Percentiles rank a stretch among this genome's conserved stretches.
Evolutionary conservation across 2,113 vertebrate genomes (phyloP).

Genomic region (Crypturellus undulatus): DNA sequence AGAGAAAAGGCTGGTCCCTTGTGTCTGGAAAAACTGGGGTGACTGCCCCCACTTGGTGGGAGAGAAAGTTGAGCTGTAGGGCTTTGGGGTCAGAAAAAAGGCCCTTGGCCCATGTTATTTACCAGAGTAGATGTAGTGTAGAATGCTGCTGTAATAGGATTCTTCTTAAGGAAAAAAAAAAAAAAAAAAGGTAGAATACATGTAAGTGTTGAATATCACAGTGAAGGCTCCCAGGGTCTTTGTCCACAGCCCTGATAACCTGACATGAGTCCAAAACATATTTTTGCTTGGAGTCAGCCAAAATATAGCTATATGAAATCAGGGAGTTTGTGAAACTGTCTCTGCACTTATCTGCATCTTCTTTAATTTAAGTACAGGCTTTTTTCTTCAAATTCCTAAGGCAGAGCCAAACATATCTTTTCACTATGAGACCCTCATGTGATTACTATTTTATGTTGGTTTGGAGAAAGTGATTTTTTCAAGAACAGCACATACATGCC

Average conservation of each 20-base stretch:
- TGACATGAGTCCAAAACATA: background rate
- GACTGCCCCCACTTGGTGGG: background rate
- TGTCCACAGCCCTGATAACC: background rate
- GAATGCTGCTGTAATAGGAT: background rate
- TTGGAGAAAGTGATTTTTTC: background rate
- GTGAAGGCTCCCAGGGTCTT: accelerated
- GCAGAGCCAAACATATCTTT: background rate
- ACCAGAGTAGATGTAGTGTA: background rate
- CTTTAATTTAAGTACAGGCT: background rate
- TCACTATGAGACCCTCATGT: background rate
- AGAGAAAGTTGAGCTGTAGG: background rate
- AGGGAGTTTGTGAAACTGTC: background rate
- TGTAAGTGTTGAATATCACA: background rate
- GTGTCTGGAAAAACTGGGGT: background rate
- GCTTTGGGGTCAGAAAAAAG: background rate
- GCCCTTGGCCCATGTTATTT: background rate
- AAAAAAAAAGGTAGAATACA: background rate
- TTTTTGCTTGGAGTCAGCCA: background rate
- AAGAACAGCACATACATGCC: background rate
- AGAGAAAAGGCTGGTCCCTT: background rate
- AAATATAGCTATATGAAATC: background rate
- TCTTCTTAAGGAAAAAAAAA: background rate
- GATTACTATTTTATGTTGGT: background rate
- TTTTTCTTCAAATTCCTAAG: constrained; percentile 2
- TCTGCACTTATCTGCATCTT: background rate